Percentiles rank a stretch among this genome's conserved stretches.
Evolutionary conservation across 2,113 vertebrate species (phyloP).

Genomic region (Eulemur rufifrons): DNA sequence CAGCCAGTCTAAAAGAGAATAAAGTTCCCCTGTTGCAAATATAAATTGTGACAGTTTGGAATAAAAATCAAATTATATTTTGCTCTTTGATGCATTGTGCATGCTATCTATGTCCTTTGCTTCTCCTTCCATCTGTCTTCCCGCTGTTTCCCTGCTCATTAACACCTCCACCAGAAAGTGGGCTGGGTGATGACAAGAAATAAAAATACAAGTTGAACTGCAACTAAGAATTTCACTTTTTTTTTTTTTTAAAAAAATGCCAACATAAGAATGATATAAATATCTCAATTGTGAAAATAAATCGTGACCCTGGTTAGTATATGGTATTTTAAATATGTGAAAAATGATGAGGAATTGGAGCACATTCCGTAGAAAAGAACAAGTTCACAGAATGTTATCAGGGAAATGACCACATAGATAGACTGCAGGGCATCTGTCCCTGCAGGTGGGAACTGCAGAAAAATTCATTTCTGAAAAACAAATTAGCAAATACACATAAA

Average conservation of each 20-base stretch:
- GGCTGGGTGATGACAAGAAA: constrained; percentile 3
- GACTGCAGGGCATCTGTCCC: neutral
- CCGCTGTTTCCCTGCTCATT: neutral
- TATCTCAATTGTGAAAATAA: constrained; percentile 39
- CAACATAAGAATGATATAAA: neutral
- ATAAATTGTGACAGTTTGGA: neutral
- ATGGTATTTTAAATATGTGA: neutral
- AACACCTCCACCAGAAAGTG: neutral
- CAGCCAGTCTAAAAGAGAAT: neutral
- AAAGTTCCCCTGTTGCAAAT: constrained; percentile 1
- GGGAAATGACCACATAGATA: neutral
- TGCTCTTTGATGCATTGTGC: neutral
- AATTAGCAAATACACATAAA: neutral
- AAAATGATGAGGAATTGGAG: neutral
- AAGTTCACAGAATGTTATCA: neutral
- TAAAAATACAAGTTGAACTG: constrained; percentile 36
- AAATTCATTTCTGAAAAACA: neutral
- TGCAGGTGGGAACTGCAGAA: neutral
- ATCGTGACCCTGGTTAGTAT: neutral
- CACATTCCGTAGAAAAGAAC: neutral
- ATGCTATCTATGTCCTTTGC: neutral
- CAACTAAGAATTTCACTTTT: neutral
- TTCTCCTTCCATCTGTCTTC: neutral
- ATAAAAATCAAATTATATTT: neutral
- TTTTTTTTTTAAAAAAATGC: neutral